These are phyloP conservation scores for Anisognathus igniventris DNA, from an alignment of 2,797 vertebrate species.

Conservation along the genomic window DNA sequence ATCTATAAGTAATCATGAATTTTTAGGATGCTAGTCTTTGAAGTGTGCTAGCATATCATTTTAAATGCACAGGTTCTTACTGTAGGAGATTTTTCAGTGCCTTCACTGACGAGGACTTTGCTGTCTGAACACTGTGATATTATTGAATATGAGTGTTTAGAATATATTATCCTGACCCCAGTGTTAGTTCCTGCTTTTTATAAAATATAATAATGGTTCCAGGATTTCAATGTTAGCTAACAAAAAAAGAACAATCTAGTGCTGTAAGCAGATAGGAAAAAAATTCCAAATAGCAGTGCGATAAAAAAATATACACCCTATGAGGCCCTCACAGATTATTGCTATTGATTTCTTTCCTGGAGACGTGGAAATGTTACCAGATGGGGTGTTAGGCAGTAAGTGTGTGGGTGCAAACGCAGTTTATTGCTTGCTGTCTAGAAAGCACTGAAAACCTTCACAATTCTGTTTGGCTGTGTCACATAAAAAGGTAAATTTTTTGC, in stretches of 20 bases:
- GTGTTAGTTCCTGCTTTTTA: conserved; percentile 34
- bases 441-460: conserved; percentile 74
- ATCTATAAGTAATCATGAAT: conserved; percentile 12
- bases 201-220: conserved; percentile 45
- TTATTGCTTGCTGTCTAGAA: conserved; percentile 80
- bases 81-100: conserved; percentile 4
- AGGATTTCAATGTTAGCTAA: conserved; percentile 64
- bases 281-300: conserved; percentile 72
- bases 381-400: conserved; percentile 93
- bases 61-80: conserved; percentile 22
- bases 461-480: conserved; percentile 66
- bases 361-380: conserved; percentile 96
- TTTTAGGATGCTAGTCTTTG: conserved; percentile 36
- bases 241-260: conserved; percentile 67
- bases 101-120: neutral
- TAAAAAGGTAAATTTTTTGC: conserved; percentile 72
- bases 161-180: conserved; percentile 43
- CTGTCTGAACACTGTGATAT: neutral
- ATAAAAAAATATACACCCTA: conserved; percentile 78
- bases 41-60: conserved; percentile 26
- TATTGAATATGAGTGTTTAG: conserved; percentile 14
- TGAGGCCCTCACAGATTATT: conserved; percentile 93
- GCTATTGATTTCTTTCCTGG: conserved; percentile 97
- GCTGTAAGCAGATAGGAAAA: conserved; percentile 71
- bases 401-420: conserved; percentile 81